Evolutionary conservation across 1,140 invertebrate species (phyloP), one percentile per base, ranked within the genome.

Genomic region (Danaus melanippus): DNA sequence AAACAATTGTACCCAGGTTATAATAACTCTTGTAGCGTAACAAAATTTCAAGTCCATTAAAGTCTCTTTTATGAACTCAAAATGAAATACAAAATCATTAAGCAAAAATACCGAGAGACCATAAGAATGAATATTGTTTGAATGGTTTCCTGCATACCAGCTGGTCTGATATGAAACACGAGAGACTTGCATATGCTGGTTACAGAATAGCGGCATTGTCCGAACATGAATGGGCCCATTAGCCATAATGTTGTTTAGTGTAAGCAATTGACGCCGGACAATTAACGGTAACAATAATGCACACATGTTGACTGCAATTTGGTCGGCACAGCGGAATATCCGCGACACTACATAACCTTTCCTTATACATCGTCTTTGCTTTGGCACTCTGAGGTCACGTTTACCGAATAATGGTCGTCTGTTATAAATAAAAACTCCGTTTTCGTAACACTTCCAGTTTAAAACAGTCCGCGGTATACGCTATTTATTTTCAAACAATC

Each of bases 171-270:
- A 58, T 62, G 64, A 64, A 71, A 71, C 55, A 58, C 60, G 66
- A 67, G 62, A 69, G 58, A 63, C 56, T 55, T 56, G 61, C 66
- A 69, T 60, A 69, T 67, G 64, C 54, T 53, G 50, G 41, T 48
- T 54, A 57, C 62, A 69, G 66, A 66, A 69, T 59, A 65, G 55
- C 62, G 53, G 60, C 61, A 69, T 69, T 69, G 67, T 69, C 62
- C 52, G 58, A 60, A 46, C 43, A 45, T 64, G 49, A 64, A 64
- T 56, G 56, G 46, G 32, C 58, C 21, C 55, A 55, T 60, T 55
- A 55, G 48, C 48, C 45, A 45, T 47, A 46, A 47, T 49, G 12
- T 47, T 61, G 59, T 53, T 61, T 56, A 60, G 50, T 53, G 47
- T 49, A 51, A 50, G 53, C 53, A 53, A 60, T 56, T 51, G 52